Base-by-base conservation (phyloP, 1,140 invertebrate genomes). In the Limonius californicus region DNA sequence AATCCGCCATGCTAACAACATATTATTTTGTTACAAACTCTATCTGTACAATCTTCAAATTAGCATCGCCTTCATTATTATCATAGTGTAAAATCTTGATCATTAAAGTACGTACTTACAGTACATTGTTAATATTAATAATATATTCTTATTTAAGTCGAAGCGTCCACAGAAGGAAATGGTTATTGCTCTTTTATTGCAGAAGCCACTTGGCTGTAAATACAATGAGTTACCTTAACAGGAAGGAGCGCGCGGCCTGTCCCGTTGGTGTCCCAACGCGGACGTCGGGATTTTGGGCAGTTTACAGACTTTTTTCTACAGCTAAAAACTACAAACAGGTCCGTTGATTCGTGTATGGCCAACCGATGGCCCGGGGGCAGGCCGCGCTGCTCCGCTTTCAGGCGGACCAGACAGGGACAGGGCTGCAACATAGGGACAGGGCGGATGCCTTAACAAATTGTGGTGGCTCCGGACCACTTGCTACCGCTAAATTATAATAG, bases 111-210 rank as follows among this genome's bases (percentile, higher is more conserved):
- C 72, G 72, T 76, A 77, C 74, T 77, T 76, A 76, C 71, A 76
- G 67, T 76, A 75, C 61, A 70, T 71, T 70, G 61, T 70, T 67
- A 69, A 69, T 74, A 74, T 50, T 68, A 69, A 69, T 74, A 74
- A 72, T 75, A 77, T 75, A 76, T 73, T 72, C 71, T 74, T 74
- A 74, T 74, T 68, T 75, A 75, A 75, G 74, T 67, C 71, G 76
- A 79, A 79, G 78, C 78, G 76, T 78, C 78, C 78, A 79, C 75
- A 77, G 73, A 78, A 77, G 76, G 76, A 78, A 55, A 78, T 75
- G 78, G 76, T 80, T 80, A 80, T 80, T 80, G 78, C 78, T 80
- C 71, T 76, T 72, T 79, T 80, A 79, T 80, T 79, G 77, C 78
- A 79, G 76, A 78, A 76, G 76, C 74, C 77, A 62, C 66, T 62